Conservation (phyloP, 2,113 vertebrate genomes). For the Grus americana region DNA sequence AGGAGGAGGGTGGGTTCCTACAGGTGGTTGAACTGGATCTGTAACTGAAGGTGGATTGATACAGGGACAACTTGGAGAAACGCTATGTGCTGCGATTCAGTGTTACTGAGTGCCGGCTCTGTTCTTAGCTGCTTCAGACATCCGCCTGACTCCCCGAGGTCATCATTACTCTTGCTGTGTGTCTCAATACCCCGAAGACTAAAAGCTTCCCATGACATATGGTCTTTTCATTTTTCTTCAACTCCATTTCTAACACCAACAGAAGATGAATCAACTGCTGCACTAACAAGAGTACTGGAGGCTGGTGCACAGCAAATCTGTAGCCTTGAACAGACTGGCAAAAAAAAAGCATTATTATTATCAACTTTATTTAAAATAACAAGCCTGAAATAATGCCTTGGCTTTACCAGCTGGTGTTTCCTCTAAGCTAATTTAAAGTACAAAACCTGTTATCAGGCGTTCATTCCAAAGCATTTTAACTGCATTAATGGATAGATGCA, state of each 20-base stretch:
- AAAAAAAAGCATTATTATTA: neutral
- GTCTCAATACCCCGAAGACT: neutral
- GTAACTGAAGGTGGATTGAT: neutral
- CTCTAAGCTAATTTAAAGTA: neutral
- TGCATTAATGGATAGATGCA: neutral
- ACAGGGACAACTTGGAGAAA: neutral
- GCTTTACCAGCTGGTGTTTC: neutral
- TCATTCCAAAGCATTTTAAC: neutral
- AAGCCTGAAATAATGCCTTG: neutral
- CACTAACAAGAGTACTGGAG: neutral
- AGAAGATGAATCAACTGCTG: neutral
- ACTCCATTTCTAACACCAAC: neutral
- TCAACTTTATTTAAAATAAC: conserved; percentile 20
- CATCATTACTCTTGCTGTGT: neutral
- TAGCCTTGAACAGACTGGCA: neutral
- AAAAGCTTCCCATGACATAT: neutral
- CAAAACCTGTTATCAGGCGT: neutral
- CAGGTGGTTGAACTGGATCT: neutral
- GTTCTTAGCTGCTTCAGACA: neutral
- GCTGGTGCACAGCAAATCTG: neutral
- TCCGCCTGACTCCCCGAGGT: neutral
- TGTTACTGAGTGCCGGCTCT: neutral
- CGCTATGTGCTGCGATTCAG: rapidly evolving
- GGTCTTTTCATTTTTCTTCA: neutral
- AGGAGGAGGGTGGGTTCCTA: neutral